Evolutionary conservation across 2,797 vertebrate species (phyloP), one percentile per base, ranked within the genome.

Genomic region (Scolopax rusticola): DNA sequence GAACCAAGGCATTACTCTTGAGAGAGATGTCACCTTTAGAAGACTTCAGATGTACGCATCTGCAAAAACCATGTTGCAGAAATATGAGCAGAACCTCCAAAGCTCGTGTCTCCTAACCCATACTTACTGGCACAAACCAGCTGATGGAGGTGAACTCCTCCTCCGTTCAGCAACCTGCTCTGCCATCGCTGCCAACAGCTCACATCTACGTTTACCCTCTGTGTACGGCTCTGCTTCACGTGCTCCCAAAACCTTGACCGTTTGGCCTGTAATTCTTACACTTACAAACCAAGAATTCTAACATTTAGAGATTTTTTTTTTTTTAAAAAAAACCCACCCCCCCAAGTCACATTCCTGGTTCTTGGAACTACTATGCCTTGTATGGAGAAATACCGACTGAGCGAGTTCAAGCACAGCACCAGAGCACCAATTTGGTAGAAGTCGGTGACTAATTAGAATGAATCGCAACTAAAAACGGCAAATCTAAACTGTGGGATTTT

Each of bases 341-440:
- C 27, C 16, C 95, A 59, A 16, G 85, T 95, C 96, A 92, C 97
- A 51, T 97, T 97, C 97, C 96, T 91, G 97, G 96, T 97, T 97
- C 90, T 96, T 97, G 98, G 97, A 94, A 96, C 96, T 97, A 97
- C 95, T 94, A 96, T 95, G 95, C 97, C 97, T 94, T 48, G 11
- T 87, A 91, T 87, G 90, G 70, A 86, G 92, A 93, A 84, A 75
- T 70, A 93, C 73, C 84, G 50, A 95, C 84, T 87, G 92, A 96
- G 92, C 76, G 6, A 89, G 87, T 82, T 95, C 94, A 83, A 96
- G 93, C 93, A 81, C 96, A 95, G 97, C 97, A 89, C 91, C 4
- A 97, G 84, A 97, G 84, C 95, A 97, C 93, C 94, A 94, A 84
- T 64, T 87, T 96, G 95, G 97, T 41, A 86, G 67, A 82, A 95